Percentiles rank a stretch among this genome's conserved stretches.
Evolutionary conservation across 2,797 vertebrate species (phyloP).

Genomic region (Euthynnus affinis): DNA sequence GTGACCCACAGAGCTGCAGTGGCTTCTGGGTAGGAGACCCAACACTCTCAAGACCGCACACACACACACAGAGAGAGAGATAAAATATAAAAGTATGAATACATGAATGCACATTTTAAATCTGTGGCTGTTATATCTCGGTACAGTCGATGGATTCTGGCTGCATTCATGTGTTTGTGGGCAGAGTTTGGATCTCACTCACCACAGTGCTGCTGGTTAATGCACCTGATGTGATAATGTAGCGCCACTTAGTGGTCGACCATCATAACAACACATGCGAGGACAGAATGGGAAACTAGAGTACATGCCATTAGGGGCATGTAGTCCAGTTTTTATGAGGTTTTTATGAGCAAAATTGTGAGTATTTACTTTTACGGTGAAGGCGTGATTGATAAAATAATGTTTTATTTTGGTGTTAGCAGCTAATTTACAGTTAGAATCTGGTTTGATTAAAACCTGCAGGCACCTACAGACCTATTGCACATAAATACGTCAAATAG

Average conservation of each 20-base stretch:
- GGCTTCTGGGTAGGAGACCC: conserved; percentile 55
- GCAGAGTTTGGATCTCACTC: neutral
- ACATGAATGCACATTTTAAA: neutral
- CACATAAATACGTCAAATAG: no score
- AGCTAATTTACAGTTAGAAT: neutral
- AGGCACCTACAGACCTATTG: neutral
- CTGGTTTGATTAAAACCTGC: neutral
- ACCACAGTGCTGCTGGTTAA: neutral
- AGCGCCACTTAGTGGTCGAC: conserved; percentile 70
- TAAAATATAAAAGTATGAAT: neutral
- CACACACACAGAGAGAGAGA: no score
- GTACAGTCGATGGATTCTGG: no score
- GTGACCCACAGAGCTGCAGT: conserved; percentile 53
- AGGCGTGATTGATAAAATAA: no score
- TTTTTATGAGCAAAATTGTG: no score
- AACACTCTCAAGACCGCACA: conserved; percentile 21
- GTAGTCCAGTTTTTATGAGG: no score
- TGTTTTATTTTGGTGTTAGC: neutral
- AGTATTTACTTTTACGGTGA: neutral
- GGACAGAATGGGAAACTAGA: neutral
- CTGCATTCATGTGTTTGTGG: neutral
- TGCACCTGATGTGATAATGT: conserved; percentile 19
- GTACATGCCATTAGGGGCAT: no score
- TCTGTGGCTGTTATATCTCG: neutral
- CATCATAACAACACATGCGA: conserved; percentile 23